Evolutionary conservation across 2,113 vertebrate species (phyloP).

Genomic region (Trichomycterus rosablanca): DNA sequence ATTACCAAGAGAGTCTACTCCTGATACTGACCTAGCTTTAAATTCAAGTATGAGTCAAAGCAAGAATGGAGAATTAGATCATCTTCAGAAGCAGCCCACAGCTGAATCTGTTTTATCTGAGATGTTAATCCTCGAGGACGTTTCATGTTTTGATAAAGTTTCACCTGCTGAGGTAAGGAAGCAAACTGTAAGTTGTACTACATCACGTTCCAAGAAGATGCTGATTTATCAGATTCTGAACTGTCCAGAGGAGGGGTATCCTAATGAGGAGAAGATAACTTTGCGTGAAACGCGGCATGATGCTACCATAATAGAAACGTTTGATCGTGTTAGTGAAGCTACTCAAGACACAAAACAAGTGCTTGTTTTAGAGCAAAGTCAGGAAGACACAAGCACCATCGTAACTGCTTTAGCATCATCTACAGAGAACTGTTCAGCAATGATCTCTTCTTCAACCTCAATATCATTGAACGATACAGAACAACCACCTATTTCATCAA

Average conservation of each 20-base stretch:
- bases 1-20: slow-evolving; percentile 10
- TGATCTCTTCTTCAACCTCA: neutral
- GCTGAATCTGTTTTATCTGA: slow-evolving; percentile 6
- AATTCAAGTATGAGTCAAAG: neutral
- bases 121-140: slow-evolving; percentile 29
- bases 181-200: slow-evolving; percentile 41
- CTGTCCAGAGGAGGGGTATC: slow-evolving; percentile 54
- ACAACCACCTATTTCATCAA: no score
- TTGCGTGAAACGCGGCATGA: slow-evolving; percentile 10
- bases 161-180: slow-evolving; percentile 35
- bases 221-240: slow-evolving; percentile 61
- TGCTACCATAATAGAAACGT: neutral
- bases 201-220: slow-evolving; percentile 19
- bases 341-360: no score
- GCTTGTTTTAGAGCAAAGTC: neutral
- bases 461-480: neutral
- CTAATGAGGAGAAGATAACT: slow-evolving; percentile 16
- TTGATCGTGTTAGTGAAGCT: neutral
- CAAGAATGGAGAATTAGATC: neutral
- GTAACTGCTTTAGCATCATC: neutral
- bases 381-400: neutral
- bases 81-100: slow-evolving; percentile 11
- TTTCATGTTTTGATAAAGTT: slow-evolving; percentile 20
- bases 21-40: neutral
- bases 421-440: no score